Percentiles rank a stretch among this genome's conserved stretches.
Conservation (phyloP, 1,140 invertebrate species). For the Drosophila biarmipes region DNA sequence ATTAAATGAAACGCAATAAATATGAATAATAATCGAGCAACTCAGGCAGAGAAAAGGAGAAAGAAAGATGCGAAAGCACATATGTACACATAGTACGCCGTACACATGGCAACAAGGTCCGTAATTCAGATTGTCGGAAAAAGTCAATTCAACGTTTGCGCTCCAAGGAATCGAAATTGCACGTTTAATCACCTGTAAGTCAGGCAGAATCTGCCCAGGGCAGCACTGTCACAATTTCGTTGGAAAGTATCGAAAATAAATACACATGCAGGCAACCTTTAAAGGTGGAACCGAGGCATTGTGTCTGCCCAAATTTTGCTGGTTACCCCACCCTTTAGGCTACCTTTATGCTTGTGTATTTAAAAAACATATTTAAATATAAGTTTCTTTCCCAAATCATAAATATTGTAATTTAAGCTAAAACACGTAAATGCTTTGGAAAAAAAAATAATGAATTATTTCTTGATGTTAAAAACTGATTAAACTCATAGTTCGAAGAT, state of each 20-base stretch:
- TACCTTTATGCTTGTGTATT: no score
- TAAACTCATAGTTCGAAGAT: no score
- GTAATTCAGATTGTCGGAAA: constrained; percentile 46
- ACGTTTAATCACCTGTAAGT: constrained; percentile 73
- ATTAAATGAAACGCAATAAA: constrained; percentile 64
- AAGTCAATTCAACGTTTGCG: constrained; percentile 66
- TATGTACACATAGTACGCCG: constrained; percentile 13
- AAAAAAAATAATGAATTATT: no score
- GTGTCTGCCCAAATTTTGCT: no score
- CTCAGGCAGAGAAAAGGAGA: constrained; percentile 1
- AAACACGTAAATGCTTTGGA: no score
- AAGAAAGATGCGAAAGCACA: constrained; percentile 2
- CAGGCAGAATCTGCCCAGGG: constrained; percentile 21
- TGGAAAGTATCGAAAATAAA: background rate
- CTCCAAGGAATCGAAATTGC: constrained; percentile 37
- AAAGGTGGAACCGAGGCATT: background rate
- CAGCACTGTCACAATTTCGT: constrained; percentile 17
- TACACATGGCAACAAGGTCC: constrained; percentile 32
- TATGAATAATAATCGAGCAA: constrained; percentile 56
- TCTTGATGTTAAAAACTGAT: no score
- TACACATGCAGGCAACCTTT: background rate
- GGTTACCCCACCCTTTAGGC: no score
- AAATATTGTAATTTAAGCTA: no score
- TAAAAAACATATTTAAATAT: no score
- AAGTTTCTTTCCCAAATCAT: no score